Evolutionary conservation across 2,888 invertebrate species (phyloP).

Genomic region (Pimpla rufipes): DNA sequence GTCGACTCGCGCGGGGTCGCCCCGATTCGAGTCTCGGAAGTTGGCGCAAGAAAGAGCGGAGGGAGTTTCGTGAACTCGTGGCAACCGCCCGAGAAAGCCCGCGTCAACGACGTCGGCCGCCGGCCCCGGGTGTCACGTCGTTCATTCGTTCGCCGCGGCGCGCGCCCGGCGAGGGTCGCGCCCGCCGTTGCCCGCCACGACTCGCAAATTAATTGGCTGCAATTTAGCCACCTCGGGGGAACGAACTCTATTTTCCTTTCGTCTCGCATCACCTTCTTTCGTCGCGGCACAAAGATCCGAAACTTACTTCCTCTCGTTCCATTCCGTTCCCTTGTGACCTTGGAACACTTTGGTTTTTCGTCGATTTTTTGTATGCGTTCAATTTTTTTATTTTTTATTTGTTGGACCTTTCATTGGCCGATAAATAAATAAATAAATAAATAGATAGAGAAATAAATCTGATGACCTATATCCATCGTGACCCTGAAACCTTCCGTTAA

Average conservation of each 20-base stretch:
- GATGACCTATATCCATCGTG: no score
- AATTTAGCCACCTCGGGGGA: constrained; percentile 29
- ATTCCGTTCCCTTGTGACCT: neutral
- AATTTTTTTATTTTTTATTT: no score
- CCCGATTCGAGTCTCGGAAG: constrained; percentile 5
- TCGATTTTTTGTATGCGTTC: neutral
- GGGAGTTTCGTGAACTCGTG: constrained; percentile 34
- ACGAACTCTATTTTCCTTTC: constrained; percentile 33
- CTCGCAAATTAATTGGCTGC: constrained; percentile 41
- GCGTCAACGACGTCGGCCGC: constrained; percentile 21
- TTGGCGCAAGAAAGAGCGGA: constrained; percentile 38
- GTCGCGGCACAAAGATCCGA: neutral
- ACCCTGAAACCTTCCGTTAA: neutral
- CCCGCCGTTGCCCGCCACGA: constrained; percentile 8
- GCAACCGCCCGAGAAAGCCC: neutral
- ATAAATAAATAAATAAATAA: neutral
- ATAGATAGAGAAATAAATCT: neutral
- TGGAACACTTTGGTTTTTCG: neutral
- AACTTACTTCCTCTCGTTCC: neutral
- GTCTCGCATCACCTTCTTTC: neutral
- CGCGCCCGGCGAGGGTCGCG: neutral
- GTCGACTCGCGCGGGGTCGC: neutral
- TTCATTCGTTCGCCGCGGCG: constrained; percentile 24
- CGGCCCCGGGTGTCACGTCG: constrained; percentile 15
- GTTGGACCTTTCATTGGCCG: no score